Percentiles rank a stretch among this genome's conserved stretches.
These are phyloP conservation scores for Enteromius thamalakanensis DNA, from an alignment of 2,797 vertebrate genomes.

Conservation along the genomic window DNA sequence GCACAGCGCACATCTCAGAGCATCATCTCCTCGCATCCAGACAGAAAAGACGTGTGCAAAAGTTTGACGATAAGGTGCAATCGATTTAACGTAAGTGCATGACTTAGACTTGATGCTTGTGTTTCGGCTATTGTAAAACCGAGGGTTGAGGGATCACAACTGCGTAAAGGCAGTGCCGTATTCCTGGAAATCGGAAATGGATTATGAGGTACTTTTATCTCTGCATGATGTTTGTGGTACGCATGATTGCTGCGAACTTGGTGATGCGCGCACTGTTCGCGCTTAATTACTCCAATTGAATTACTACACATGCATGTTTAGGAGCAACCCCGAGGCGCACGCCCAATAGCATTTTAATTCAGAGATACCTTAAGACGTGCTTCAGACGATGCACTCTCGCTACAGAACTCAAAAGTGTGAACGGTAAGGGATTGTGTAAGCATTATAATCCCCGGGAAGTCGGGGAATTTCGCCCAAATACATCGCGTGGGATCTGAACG, in stretches of 20 bases:
- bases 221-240: conserved; percentile 45
- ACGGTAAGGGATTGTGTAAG: conserved; percentile 65
- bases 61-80: conserved; percentile 68
- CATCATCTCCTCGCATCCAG: conserved; percentile 73
- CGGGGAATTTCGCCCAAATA: conserved; percentile 60
- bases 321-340: conserved; percentile 63
- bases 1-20: conserved; percentile 79
- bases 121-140: conserved; percentile 56
- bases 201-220: conserved; percentile 64
- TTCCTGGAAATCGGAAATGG: conserved; percentile 58
- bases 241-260: conserved; percentile 49
- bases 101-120: conserved; percentile 54
- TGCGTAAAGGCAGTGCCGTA: conserved; percentile 55
- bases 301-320: conserved; percentile 64
- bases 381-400: conserved; percentile 59
- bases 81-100: conserved; percentile 72
- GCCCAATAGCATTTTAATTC: conserved; percentile 63
- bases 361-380: conserved; percentile 43
- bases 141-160: conserved; percentile 56
- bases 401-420: conserved; percentile 73
- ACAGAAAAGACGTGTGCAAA: conserved; percentile 72
- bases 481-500: conserved; percentile 33
- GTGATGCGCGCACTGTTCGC: conserved; percentile 68
- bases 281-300: conserved; percentile 73
- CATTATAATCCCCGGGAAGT: conserved; percentile 70